phyloP scores from a whole-genome alignment of 1,140 invertebrate species.

The Megalopta genalis region DNA sequence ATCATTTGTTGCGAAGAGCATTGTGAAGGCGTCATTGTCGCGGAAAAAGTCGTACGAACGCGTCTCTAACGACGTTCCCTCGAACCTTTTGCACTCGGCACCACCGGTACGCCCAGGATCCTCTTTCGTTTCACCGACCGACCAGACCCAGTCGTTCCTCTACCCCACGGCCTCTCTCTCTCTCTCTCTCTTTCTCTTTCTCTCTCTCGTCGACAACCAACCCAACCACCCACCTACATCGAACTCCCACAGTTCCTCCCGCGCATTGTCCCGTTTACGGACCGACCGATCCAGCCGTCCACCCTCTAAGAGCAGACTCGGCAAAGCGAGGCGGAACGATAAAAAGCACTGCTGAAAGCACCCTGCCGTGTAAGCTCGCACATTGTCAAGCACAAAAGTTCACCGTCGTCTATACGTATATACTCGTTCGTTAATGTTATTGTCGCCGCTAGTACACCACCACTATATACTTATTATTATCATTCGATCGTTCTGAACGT shows the following conservation, averaged over 20 bases:
- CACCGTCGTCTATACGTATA: conserved; percentile 59
- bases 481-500: conserved; percentile 44
- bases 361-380: conserved; percentile 77
- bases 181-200: too few species aligned
- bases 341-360: conserved; percentile 75
- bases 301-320: conserved; percentile 71
- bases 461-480: conserved; percentile 27
- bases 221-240: conserved; percentile 5
- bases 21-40: conserved; percentile 46
- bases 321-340: conserved; percentile 68
- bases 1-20: conserved; percentile 38
- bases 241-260: conserved; percentile 46
- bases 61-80: conserved; percentile 53
- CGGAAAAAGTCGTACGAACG: conserved; percentile 55
- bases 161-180: too few species aligned
- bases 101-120: conserved; percentile 44
- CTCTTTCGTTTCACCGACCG: conserved; percentile 58
- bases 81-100: conserved; percentile 45
- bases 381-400: conserved; percentile 77
- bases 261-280: conserved; percentile 53
- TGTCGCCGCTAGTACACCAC: conserved; percentile 45
- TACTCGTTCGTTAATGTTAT: conserved; percentile 57
- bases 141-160: neutral
- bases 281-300: conserved; percentile 55
- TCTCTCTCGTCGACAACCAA: conserved; percentile 6